Conservation (phyloP, 2,888 invertebrate genomes). For the Melikaiella ostensackeni region DNA sequence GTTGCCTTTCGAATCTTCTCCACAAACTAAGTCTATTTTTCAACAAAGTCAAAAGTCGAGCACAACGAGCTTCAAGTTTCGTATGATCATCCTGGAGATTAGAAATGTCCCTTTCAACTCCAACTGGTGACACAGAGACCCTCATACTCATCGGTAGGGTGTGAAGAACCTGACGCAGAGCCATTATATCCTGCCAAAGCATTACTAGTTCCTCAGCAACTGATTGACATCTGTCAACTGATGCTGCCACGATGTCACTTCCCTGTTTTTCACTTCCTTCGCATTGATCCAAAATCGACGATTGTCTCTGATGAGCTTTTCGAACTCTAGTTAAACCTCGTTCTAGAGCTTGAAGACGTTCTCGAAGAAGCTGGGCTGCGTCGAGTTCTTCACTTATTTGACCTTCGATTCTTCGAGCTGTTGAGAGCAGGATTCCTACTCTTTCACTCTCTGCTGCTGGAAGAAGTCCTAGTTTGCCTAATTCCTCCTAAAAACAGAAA, state of each 20-base stretch:
- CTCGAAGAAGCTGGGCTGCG: slow-evolving; percentile 85
- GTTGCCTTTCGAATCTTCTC: slow-evolving; percentile 87
- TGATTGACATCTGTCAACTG: slow-evolving; percentile 85
- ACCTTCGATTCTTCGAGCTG: slow-evolving; percentile 85
- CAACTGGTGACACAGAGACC: slow-evolving; percentile 87
- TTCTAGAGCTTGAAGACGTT: slow-evolving; percentile 85
- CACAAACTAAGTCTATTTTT: slow-evolving; percentile 84
- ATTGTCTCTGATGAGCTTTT: slow-evolving; percentile 82
- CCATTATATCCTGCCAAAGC: slow-evolving; percentile 89
- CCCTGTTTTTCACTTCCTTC: slow-evolving; percentile 86
- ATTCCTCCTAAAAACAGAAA: slow-evolving; percentile 85
- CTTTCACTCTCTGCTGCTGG: slow-evolving; percentile 88
- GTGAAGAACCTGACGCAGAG: slow-evolving; percentile 86
- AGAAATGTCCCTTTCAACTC: slow-evolving; percentile 87
- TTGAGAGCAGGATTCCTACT: slow-evolving; percentile 84
- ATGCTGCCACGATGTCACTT: slow-evolving; percentile 87
- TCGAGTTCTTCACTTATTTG: slow-evolving; percentile 89
- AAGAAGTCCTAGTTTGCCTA: slow-evolving; percentile 86
- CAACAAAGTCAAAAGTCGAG: slow-evolving; percentile 83
- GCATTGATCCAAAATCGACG: slow-evolving; percentile 82
- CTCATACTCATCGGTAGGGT: slow-evolving; percentile 87
- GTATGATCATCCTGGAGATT: slow-evolving; percentile 86
- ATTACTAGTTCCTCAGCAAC: slow-evolving; percentile 84
- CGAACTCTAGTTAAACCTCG: slow-evolving; percentile 85
- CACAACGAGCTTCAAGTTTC: slow-evolving; percentile 85